These are phyloP conservation scores for Melanerpes formicivorus DNA, from an alignment of 2,113 vertebrate species.

Conservation along the genomic window DNA sequence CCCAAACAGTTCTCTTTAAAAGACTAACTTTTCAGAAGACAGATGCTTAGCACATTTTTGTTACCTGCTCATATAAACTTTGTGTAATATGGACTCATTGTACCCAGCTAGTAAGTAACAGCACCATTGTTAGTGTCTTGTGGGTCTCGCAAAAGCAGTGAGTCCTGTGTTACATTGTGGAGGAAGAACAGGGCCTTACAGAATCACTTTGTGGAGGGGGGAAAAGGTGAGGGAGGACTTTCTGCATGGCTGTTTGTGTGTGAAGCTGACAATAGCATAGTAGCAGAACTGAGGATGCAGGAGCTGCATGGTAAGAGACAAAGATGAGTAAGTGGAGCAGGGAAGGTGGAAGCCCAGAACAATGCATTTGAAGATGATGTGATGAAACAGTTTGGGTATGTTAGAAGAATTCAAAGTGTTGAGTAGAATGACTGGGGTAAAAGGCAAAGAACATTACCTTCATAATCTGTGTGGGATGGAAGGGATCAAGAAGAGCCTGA, in stretches of 20 bases:
- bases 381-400: neutral
- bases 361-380: neutral
- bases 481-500: neutral
- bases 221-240: neutral
- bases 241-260: neutral
- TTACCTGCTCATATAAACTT: neutral
- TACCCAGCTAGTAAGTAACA: neutral
- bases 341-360: neutral
- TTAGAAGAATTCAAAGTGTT: neutral
- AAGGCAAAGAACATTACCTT: neutral
- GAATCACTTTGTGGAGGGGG: neutral
- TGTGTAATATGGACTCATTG: neutral
- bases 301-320: neutral
- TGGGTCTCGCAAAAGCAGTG: neutral
- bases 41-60: neutral
- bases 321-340: neutral
- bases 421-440: neutral
- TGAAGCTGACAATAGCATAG: neutral
- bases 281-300: neutral
- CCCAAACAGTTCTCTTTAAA: neutral
- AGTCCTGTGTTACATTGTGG: neutral
- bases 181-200: neutral
- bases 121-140: neutral
- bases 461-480: neutral
- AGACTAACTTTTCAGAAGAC: neutral